phyloP scores from a whole-genome alignment of 2,113 vertebrate genomes.

The Eulemur macaco region DNA sequence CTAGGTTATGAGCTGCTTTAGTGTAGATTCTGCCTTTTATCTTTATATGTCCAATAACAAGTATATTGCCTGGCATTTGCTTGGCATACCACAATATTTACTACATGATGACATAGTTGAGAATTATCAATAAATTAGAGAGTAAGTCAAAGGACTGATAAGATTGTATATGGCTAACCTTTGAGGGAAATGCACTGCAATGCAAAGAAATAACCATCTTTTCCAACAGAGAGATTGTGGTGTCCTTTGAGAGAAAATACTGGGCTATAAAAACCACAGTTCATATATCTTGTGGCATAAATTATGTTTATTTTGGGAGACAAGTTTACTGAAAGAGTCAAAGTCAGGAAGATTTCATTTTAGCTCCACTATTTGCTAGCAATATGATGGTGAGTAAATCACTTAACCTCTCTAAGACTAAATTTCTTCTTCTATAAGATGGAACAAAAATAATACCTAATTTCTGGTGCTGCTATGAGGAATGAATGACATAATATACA shows the following conservation, averaged over 20 bases:
- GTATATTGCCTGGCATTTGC: not conserved
- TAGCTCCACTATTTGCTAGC: not conserved
- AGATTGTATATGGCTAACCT: not conserved
- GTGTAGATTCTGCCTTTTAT: not conserved
- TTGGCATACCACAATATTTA: not conserved
- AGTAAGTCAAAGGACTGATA: not conserved
- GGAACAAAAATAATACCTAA: not conserved
- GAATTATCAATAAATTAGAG: not conserved
- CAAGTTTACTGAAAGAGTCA: not conserved
- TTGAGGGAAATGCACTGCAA: not conserved
- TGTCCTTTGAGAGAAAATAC: not conserved
- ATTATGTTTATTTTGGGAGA: not conserved
- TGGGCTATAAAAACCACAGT: not conserved
- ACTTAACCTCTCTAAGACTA: not conserved
- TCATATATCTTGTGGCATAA: not conserved
- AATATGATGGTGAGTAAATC: not conserved
- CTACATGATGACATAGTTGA: not conserved
- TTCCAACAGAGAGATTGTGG: not conserved
- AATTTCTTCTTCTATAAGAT: not conserved
- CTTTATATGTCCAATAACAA: not conserved
- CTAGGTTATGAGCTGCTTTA: not conserved
- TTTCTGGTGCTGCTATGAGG: not conserved
- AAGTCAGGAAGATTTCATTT: not conserved
- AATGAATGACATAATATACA: not conserved
- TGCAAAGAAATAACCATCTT: not conserved